Percentiles rank a stretch among this genome's conserved stretches.
Evolutionary conservation across 2,888 invertebrate species (phyloP).

Genomic region (Callyntrura sp.): DNA sequence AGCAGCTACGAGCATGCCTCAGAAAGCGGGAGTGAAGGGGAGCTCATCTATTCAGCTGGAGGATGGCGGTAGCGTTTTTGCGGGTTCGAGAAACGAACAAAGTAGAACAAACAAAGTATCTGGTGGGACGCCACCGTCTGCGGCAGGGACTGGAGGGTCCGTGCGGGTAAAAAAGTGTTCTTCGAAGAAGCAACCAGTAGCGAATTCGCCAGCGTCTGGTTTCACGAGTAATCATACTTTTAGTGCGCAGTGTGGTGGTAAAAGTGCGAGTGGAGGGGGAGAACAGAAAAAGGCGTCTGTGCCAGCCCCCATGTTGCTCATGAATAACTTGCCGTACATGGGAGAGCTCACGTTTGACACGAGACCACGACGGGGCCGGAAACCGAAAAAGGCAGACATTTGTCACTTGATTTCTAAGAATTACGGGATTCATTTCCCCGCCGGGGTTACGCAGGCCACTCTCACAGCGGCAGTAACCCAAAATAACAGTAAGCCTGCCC

Average conservation of each 20-base stretch:
- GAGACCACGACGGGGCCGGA: constrained; percentile 93
- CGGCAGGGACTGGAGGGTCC: neutral
- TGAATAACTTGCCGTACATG: constrained; percentile 92
- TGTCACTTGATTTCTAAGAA: constrained; percentile 96
- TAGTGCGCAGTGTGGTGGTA: constrained; percentile 25
- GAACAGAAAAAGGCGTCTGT: constrained; percentile 11
- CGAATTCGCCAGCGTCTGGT: neutral
- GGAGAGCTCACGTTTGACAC: constrained; percentile 95
- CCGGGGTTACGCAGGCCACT: constrained; percentile 31
- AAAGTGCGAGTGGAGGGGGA: neutral
- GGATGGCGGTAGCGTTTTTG: neutral
- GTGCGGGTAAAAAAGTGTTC: constrained; percentile 23
- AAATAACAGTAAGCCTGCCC: neutral
- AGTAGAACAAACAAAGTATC: neutral
- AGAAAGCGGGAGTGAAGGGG: constrained; percentile 32
- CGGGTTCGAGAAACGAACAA: constrained; percentile 28
- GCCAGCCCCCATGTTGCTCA: constrained; percentile 80
- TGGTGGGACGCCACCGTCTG: neutral
- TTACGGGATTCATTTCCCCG: constrained; percentile 88
- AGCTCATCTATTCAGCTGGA: neutral
- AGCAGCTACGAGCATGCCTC: constrained; percentile 33
- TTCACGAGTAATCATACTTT: constrained; percentile 9
- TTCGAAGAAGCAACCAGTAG: constrained; percentile 3
- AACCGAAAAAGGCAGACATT: constrained; percentile 96
- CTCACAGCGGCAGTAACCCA: neutral